phyloP scores from a whole-genome alignment of 2,888 invertebrate genomes.

The Neoascia interrupta region DNA sequence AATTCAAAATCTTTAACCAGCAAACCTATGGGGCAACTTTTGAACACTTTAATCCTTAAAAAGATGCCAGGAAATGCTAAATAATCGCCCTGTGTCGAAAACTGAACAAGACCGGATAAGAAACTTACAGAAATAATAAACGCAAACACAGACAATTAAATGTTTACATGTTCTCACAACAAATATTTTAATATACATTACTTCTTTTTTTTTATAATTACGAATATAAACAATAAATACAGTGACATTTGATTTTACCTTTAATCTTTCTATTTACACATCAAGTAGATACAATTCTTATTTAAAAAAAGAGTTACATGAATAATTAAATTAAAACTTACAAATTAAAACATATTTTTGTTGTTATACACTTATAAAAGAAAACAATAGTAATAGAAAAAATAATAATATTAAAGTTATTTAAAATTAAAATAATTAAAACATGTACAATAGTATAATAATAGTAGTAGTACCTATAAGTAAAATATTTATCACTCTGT shows the following conservation, averaged over 20 bases:
- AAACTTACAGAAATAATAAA: slow-evolving; percentile 2
- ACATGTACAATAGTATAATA: slow-evolving; percentile 59
- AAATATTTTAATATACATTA: slow-evolving; percentile 65
- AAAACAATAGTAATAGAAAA: slow-evolving; percentile 18
- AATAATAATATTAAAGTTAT: slow-evolving; percentile 31
- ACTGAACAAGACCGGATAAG: too few relatives aligned
- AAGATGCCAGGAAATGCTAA: too few relatives aligned
- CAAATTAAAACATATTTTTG: slow-evolving; percentile 29
- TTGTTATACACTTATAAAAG: slow-evolving; percentile 58
- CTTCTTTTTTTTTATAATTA: slow-evolving; percentile 34
- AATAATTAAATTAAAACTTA: slow-evolving; percentile 55
- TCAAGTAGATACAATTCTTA: slow-evolving; percentile 48
- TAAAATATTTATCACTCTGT: slow-evolving; percentile 67
- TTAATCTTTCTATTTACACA: slow-evolving; percentile 55
- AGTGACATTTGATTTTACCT: slow-evolving; percentile 43
- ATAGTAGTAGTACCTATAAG: slow-evolving; percentile 65
- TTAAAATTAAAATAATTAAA: slow-evolving; percentile 26
- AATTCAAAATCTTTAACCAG: too few relatives aligned
- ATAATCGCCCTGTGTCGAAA: too few relatives aligned
- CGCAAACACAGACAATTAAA: slow-evolving; percentile 28
- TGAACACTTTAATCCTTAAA: too few relatives aligned
- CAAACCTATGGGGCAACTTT: too few relatives aligned
- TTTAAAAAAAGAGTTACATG: slow-evolving; percentile 28
- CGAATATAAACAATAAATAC: slow-evolving; percentile 67
- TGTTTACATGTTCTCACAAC: slow-evolving; percentile 66